Evolutionary conservation across 2,888 invertebrate species (phyloP).

Genomic region (Drosophila monieri): DNA sequence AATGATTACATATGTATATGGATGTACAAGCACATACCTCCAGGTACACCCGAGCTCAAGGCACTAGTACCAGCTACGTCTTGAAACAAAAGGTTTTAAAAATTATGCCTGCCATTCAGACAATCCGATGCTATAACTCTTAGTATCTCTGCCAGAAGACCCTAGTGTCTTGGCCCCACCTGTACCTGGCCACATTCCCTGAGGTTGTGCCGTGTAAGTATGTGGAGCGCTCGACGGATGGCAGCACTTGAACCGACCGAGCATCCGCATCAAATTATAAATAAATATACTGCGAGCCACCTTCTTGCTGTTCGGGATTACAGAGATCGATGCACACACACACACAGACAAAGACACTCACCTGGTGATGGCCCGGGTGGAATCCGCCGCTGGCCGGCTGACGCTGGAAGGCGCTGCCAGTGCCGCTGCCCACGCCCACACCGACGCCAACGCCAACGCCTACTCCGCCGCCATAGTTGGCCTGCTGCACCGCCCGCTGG

Average conservation of each 20-base stretch:
- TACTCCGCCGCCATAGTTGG: slow-evolving; percentile 71
- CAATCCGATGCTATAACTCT: too few relatives aligned
- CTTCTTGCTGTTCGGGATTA: slow-evolving; percentile 46
- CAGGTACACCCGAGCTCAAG: not conserved
- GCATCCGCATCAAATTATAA: slow-evolving; percentile 51
- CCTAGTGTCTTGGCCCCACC: slow-evolving; percentile 22
- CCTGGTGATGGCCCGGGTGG: slow-evolving; percentile 82
- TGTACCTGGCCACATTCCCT: slow-evolving; percentile 6
- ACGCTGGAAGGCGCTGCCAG: slow-evolving; percentile 82
- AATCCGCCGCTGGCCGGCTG: slow-evolving; percentile 78
- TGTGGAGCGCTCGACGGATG: slow-evolving; percentile 58
- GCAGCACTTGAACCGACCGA: slow-evolving; percentile 50
- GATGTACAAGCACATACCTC: not conserved
- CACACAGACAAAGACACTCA: slow-evolving; percentile 41
- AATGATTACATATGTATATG: slow-evolving; percentile 49
- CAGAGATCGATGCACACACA: slow-evolving; percentile 31
- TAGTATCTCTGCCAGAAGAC: too few relatives aligned
- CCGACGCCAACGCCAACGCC: slow-evolving; percentile 54
- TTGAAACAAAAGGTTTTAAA: not conserved
- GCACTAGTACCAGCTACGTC: not conserved
- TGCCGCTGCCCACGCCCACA: slow-evolving; percentile 78
- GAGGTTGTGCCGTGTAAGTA: slow-evolving; percentile 18
- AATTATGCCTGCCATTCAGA: too few relatives aligned
- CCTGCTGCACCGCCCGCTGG: slow-evolving; percentile 69
- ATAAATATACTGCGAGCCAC: slow-evolving; percentile 18